phyloP scores from a whole-genome alignment of 1,140 invertebrate species.

The Aphaenogaster floridana region DNA sequence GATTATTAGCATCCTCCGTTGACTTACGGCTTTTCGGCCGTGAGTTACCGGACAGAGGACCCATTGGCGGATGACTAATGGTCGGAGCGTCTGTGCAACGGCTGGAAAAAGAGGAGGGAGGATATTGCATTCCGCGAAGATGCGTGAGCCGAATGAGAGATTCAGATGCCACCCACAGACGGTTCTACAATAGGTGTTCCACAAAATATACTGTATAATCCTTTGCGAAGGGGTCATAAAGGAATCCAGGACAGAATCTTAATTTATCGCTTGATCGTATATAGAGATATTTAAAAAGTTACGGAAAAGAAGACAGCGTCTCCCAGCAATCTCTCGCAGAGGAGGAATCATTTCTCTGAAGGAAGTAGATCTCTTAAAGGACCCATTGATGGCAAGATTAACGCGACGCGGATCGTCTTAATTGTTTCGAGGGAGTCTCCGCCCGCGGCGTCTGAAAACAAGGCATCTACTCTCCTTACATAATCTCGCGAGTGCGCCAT shows the following conservation, averaged over 20 bases:
- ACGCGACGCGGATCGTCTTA: not conserved
- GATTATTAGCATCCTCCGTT: slow-evolving; percentile 62
- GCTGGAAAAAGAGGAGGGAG: slow-evolving; percentile 26
- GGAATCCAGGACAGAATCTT: not conserved
- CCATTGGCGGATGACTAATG: slow-evolving; percentile 76
- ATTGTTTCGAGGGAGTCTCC: slow-evolving; percentile 16
- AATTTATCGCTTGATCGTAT: not conserved
- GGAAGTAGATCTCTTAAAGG: not conserved
- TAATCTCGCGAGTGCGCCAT: slow-evolving; percentile 72
- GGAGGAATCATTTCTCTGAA: not conserved
- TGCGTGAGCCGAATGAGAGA: slow-evolving; percentile 65
- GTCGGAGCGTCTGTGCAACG: slow-evolving; percentile 50
- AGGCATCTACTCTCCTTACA: slow-evolving; percentile 71
- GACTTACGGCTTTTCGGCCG: slow-evolving; percentile 70
- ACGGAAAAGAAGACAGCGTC: too few relatives aligned
- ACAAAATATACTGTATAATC: not conserved
- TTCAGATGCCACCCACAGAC: slow-evolving; percentile 52
- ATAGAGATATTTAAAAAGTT: not conserved
- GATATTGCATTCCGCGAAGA: slow-evolving; percentile 70
- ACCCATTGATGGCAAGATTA: not conserved
- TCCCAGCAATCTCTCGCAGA: too few relatives aligned
- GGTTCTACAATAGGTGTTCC: not conserved
- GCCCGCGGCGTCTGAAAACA: slow-evolving; percentile 50
- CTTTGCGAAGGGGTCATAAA: not conserved
- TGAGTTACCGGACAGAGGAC: slow-evolving; percentile 71